phyloP scores from a whole-genome alignment of 2,888 invertebrate genomes.

The Drosophila limbata region DNA sequence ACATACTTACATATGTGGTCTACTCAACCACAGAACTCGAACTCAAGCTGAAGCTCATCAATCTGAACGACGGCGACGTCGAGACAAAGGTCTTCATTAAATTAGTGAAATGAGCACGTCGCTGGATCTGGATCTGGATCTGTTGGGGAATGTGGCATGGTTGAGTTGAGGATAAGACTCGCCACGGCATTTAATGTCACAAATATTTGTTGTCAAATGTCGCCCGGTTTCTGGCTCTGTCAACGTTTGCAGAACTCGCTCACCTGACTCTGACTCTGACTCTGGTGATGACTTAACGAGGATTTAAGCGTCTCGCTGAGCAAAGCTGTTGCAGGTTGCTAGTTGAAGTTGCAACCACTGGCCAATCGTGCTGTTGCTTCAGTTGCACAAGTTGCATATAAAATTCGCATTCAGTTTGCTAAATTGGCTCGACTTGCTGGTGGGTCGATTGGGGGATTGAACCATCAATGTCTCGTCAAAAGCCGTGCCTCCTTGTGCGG shows the following conservation, averaged over 20 bases:
- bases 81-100: conserved; percentile 82
- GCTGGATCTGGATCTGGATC: conserved; percentile 11
- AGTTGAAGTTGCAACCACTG: conserved; percentile 15
- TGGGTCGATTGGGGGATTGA: conserved; percentile 76
- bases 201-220: conserved; percentile 81
- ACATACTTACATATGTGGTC: conserved; percentile 45
- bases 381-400: conserved; percentile 61
- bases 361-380: conserved; percentile 22
- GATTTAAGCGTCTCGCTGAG: conserved; percentile 52
- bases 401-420: conserved; percentile 74
- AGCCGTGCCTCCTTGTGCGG: conserved; percentile 38
- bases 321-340: conserved; percentile 6
- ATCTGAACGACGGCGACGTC: conserved; percentile 59
- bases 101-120: conserved; percentile 80
- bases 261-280: conserved; percentile 43
- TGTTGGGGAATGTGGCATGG: conserved; percentile 9
- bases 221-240: conserved; percentile 48
- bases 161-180: conserved; percentile 25
- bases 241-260: conserved; percentile 44
- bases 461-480: conserved; percentile 81
- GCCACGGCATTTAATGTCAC: conserved; percentile 72
- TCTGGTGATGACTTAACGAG: conserved; percentile 76
- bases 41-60: conserved; percentile 62
- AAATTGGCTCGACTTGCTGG: conserved; percentile 73
- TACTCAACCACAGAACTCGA: conserved; percentile 55